Conservation (phyloP, 1,140 invertebrate genomes). For the Tetranychus urticae region DNA sequence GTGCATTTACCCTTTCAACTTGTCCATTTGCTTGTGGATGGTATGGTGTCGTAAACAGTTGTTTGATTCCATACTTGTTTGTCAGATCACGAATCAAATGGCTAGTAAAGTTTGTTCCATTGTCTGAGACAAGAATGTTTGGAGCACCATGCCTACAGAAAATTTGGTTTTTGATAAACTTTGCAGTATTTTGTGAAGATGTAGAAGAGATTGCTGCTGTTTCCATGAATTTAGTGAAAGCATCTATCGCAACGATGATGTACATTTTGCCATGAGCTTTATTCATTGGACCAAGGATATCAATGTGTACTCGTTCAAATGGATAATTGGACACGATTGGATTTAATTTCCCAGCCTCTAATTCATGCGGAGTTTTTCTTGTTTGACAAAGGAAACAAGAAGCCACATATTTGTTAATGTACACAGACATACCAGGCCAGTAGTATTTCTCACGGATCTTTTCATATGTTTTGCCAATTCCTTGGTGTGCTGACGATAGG, state of each 20-base stretch:
- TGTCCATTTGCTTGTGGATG: conserved; percentile 12
- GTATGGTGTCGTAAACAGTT: too few relatives aligned
- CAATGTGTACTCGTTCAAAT: conserved; percentile 14
- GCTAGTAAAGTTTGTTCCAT: conserved; percentile 7
- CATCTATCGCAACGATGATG: conserved; percentile 15
- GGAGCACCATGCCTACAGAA: conserved; percentile 9
- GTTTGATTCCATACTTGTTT: background rate
- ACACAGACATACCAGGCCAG: too few relatives aligned
- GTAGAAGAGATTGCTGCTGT: conserved; percentile 12
- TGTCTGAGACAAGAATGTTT: conserved; percentile 3
- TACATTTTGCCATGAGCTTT: conserved; percentile 13
- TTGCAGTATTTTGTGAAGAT: conserved; percentile 11
- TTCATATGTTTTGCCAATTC: background rate
- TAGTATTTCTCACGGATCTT: too few relatives aligned
- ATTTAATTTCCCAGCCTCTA: background rate
- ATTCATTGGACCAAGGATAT: conserved; percentile 17
- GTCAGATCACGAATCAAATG: background rate
- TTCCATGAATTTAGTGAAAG: conserved; percentile 17
- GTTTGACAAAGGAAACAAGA: conserved; percentile 11
- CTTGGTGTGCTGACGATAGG: background rate
- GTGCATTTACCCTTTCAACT: conserved; percentile 10
- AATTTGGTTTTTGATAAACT: conserved; percentile 12
- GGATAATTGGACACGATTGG: background rate
- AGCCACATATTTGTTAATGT: conserved; percentile 7
- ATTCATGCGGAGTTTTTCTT: conserved; percentile 6